phyloP scores from a whole-genome alignment of 1,140 invertebrate genomes.

The Bombus sibiricus region DNA sequence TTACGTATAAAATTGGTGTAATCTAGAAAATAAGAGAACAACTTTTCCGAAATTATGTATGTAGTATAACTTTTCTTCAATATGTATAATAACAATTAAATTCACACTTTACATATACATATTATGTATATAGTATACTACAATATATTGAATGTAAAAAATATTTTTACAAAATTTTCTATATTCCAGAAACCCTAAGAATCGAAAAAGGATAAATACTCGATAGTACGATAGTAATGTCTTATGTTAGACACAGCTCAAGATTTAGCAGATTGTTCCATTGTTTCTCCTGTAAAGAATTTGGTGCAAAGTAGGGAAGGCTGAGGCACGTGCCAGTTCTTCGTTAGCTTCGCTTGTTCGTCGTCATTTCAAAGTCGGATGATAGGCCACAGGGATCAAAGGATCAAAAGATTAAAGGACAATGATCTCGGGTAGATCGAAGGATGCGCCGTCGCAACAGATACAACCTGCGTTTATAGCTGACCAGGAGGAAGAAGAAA shows the following conservation, averaged over 20 bases:
- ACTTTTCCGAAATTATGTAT: neutral
- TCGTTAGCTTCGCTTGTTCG: neutral
- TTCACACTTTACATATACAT: too few species aligned
- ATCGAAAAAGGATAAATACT: neutral
- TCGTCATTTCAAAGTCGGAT: neutral
- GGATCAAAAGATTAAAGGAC: constrained; percentile 37
- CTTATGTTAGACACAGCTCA: neutral
- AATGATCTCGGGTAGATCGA: constrained; percentile 14
- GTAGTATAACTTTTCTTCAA: neutral
- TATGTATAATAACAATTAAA: too few species aligned
- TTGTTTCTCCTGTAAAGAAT: neutral
- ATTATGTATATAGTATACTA: too few species aligned
- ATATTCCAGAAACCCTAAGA: neutral
- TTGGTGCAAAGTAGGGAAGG: neutral
- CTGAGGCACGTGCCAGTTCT: constrained; percentile 18
- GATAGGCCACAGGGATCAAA: neutral
- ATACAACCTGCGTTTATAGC: constrained; percentile 34
- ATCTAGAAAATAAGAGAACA: neutral
- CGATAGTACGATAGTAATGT: too few species aligned
- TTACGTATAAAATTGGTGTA: too few species aligned
- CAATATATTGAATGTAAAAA: too few species aligned
- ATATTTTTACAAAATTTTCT: too few species aligned
- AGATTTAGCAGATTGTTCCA: neutral
- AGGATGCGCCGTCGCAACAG: constrained; percentile 24
- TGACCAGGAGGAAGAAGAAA: constrained; percentile 44